These are phyloP conservation scores for Lophotriccus pileatus DNA, from an alignment of 2,797 vertebrate genomes.

Conservation along the genomic window DNA sequence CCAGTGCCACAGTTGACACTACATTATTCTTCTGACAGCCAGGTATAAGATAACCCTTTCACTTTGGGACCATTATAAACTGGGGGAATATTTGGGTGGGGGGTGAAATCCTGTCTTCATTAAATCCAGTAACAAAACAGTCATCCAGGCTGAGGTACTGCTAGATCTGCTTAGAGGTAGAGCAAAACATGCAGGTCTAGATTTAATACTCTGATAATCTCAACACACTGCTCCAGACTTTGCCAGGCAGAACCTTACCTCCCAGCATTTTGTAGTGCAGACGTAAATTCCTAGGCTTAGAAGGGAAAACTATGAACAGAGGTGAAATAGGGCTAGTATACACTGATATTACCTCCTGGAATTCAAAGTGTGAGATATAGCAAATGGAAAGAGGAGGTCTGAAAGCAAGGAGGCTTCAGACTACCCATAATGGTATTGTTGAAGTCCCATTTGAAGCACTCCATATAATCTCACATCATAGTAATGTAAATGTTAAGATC, in stretches of 20 bases:
- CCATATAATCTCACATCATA: background rate
- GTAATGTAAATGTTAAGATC: background rate
- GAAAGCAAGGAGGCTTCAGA: background rate
- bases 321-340: background rate
- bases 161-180: background rate
- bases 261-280: background rate
- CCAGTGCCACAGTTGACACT: background rate
- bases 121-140: background rate
- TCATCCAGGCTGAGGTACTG: background rate
- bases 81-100: rapidly evolving
- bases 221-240: background rate
- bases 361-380: rapidly evolving
- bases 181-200: background rate
- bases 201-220: background rate
- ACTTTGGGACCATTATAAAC: background rate
- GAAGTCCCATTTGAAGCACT: rapidly evolving
- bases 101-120: background rate
- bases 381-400: background rate
- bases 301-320: background rate
- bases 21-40: background rate
- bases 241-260: background rate
- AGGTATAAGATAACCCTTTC: background rate
- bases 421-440: background rate
- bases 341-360: background rate
- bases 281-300: background rate